phyloP scores from a whole-genome alignment of 2,888 invertebrate species.

The Tridacna gigas region DNA sequence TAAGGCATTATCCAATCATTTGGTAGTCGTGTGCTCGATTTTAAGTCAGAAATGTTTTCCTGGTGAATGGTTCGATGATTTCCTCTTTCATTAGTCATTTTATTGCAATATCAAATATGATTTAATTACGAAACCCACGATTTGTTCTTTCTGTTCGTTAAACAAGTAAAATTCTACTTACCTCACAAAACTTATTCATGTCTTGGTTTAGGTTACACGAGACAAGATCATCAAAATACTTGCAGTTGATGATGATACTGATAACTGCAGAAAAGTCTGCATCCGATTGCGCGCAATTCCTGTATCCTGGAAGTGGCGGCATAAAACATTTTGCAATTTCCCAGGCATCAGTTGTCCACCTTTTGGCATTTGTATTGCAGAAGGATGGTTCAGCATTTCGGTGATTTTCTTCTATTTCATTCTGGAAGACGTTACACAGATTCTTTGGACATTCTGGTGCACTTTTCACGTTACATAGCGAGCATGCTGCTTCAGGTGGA shows the following conservation, averaged over 20 bases:
- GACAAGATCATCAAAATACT: not conserved
- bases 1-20: too few relatives aligned
- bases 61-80: too few relatives aligned
- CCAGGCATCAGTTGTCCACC: not conserved
- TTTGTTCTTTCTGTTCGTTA: too few relatives aligned
- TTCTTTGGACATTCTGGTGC: not conserved
- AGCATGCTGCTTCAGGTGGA: not conserved
- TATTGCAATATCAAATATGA: too few relatives aligned
- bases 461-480: not conserved
- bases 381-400: not conserved
- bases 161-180: not conserved
- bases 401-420: not conserved
- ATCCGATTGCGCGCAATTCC: not conserved
- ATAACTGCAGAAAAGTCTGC: not conserved
- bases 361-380: not conserved
- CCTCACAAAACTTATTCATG: not conserved
- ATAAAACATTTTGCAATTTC: constrained; percentile 12
- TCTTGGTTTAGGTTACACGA: not conserved
- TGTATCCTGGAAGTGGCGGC: not conserved
- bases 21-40: too few relatives aligned
- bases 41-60: too few relatives aligned
- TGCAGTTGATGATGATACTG: constrained; percentile 5
- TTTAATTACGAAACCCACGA: too few relatives aligned
- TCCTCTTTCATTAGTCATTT: too few relatives aligned
- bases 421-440: not conserved